Evolutionary conservation across 2,797 vertebrate species (phyloP).

Genomic region (Antennarius maculatus): DNA sequence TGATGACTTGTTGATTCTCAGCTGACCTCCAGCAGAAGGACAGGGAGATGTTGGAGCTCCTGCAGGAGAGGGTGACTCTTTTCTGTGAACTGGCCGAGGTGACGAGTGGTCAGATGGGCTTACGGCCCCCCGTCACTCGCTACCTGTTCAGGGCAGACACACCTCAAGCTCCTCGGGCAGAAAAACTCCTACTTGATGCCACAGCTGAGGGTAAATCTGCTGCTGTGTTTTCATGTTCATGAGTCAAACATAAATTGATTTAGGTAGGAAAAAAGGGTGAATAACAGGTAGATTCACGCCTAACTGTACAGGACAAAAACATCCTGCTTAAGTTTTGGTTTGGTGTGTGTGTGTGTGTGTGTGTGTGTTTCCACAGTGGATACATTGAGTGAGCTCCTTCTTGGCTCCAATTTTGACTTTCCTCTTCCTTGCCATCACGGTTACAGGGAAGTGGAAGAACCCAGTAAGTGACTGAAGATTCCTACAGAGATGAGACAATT

Average conservation of each 20-base stretch:
- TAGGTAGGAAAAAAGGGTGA: no score
- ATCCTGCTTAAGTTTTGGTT: no score
- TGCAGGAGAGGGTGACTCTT: conserved; percentile 88
- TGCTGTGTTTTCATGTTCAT: no score
- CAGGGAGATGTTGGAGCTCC: conserved; percentile 85
- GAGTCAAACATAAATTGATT: no score
- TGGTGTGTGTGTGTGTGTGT: background rate
- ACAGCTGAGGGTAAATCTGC: conserved; percentile 84
- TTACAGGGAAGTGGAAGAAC: conserved; percentile 50
- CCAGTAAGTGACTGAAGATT: conserved; percentile 63
- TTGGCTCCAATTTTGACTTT: conserved; percentile 75
- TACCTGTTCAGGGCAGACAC: conserved; percentile 87
- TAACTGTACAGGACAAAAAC: no score
- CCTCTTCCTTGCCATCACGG: conserved; percentile 65
- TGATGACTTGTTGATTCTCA: conserved; percentile 39
- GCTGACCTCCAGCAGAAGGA: conserved; percentile 91
- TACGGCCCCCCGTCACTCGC: conserved; percentile 68
- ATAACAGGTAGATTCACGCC: no score
- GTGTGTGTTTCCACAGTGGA: conserved; percentile 80
- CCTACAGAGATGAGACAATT: background rate
- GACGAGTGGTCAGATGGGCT: conserved; percentile 68
- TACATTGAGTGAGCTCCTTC: conserved; percentile 84
- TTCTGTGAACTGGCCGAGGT: conserved; percentile 88
- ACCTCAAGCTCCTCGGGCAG: conserved; percentile 82
- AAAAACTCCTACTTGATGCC: conserved; percentile 86